Evolutionary conservation across 1,140 invertebrate genomes (phyloP).

Genomic region (Panagrolaimus sp.): DNA sequence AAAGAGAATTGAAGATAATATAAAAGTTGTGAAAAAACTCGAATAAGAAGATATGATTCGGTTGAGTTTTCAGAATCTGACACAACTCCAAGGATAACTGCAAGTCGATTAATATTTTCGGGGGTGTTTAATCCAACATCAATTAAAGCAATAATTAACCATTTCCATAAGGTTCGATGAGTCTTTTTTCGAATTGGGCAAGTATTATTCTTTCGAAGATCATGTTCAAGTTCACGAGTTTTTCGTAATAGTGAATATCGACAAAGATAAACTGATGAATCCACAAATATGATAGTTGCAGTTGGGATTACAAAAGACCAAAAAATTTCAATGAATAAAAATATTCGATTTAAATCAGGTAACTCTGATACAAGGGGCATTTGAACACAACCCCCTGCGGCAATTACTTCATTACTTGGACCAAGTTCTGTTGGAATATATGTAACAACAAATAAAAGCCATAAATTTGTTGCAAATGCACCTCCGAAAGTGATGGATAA

Average conservation of each 20-base stretch:
- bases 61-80: slow-evolving; percentile 2
- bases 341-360: slow-evolving; percentile 19
- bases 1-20: slow-evolving; percentile 45
- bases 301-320: slow-evolving; percentile 40
- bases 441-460: slow-evolving; percentile 36
- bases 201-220: slow-evolving; percentile 21
- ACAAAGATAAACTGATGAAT: slow-evolving; percentile 31
- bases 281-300: slow-evolving; percentile 35
- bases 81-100: slow-evolving; percentile 29
- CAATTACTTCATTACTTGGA: not conserved
- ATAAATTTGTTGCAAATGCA: slow-evolving; percentile 26
- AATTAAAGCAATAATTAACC: slow-evolving; percentile 42
- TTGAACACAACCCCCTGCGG: not conserved
- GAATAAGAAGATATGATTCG: slow-evolving; percentile 23
- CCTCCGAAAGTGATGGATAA: slow-evolving; percentile 27
- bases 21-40: slow-evolving; percentile 34
- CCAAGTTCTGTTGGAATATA: slow-evolving; percentile 14
- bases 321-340: slow-evolving; percentile 26
- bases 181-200: slow-evolving; percentile 2
- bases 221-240: slow-evolving; percentile 15
- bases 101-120: slow-evolving; percentile 39
- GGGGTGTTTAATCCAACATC: slow-evolving; percentile 43
- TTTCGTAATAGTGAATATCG: slow-evolving; percentile 22
- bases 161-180: slow-evolving; percentile 33
- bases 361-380: slow-evolving; percentile 5